A percentile compares a stretch with the other conserved stretches of the same genome.
These are phyloP conservation scores for Cynodonichthys magdalenae DNA, from an alignment of 2,797 vertebrate genomes.

Conservation along the genomic window DNA sequence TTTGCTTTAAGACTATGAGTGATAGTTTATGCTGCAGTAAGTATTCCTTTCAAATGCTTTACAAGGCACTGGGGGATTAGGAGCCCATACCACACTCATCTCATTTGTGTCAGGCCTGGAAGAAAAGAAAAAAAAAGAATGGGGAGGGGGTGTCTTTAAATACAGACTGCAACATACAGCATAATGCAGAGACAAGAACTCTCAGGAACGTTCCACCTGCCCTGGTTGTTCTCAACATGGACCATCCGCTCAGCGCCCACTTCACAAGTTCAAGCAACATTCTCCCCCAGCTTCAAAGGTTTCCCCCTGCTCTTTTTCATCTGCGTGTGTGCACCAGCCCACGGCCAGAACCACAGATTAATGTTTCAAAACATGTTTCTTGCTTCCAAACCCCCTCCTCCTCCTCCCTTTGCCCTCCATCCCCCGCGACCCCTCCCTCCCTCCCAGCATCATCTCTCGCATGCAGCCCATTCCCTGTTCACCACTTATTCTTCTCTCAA, in stretches of 20 bases:
- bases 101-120: conserved; percentile 70
- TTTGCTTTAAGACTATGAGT: conserved; percentile 66
- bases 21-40: conserved; percentile 74
- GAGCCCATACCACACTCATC: conserved; percentile 69
- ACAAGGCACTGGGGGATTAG: conserved; percentile 75
- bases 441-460: conserved; percentile 59
- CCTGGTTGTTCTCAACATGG: conserved; percentile 77
- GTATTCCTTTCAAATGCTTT: conserved; percentile 77
- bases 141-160: conserved; percentile 61
- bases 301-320: conserved; percentile 60
- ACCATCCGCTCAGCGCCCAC: conserved; percentile 58
- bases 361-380: conserved; percentile 82
- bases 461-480: conserved; percentile 71
- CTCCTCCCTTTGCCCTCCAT: conserved; percentile 28
- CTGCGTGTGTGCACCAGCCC: conserved; percentile 79
- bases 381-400: conserved; percentile 37
- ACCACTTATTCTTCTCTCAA: conserved; percentile 67
- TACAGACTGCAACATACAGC: conserved; percentile 47
- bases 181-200: conserved; percentile 48
- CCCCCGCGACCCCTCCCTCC: background rate
- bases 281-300: conserved; percentile 79
- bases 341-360: conserved; percentile 82
- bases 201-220: conserved; percentile 64
- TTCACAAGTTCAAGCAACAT: conserved; percentile 70
- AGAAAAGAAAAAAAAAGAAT: conserved; percentile 19